Conservation (phyloP, 1,140 invertebrate genomes). For the Sycobia sp. region DNA sequence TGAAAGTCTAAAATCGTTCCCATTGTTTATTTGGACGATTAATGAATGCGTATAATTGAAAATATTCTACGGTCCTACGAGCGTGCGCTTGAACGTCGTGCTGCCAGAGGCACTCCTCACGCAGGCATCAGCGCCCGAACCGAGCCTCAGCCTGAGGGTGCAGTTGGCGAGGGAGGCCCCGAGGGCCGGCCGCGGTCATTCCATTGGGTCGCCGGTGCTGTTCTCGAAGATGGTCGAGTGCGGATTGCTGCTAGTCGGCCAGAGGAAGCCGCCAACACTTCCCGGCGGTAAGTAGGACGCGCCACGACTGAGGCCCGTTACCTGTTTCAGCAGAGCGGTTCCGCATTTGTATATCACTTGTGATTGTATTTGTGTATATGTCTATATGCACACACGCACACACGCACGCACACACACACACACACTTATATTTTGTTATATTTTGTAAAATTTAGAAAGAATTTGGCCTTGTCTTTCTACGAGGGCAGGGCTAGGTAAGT, state of each 20-base stretch:
- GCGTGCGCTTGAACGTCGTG: conserved; percentile 2
- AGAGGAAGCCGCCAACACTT: conserved; percentile 53
- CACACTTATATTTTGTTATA: too few species aligned
- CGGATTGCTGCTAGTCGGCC: conserved; percentile 52
- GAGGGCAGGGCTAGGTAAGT: too few species aligned
- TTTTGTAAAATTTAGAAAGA: too few species aligned
- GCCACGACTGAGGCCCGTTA: conserved; percentile 52
- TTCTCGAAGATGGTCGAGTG: conserved; percentile 57
- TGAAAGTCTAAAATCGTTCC: too few species aligned
- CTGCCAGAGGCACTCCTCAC: background rate
- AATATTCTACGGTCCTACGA: background rate
- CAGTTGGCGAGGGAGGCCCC: conserved; percentile 3
- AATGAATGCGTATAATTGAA: too few species aligned
- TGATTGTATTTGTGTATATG: too few species aligned
- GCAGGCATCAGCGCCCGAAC: too few species aligned
- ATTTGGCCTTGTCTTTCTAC: too few species aligned
- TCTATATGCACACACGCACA: too few species aligned
- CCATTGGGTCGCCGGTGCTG: conserved; percentile 51
- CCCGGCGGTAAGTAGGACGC: conserved; percentile 55
- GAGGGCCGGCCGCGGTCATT: conserved; percentile 41
- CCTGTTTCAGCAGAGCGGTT: background rate
- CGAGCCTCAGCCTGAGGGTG: background rate
- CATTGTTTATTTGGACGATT: too few species aligned
- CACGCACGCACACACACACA: too few species aligned
- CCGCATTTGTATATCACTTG: background rate